Conservation (phyloP, 2,113 vertebrate genomes). For the Toxostoma redivivum region DNA sequence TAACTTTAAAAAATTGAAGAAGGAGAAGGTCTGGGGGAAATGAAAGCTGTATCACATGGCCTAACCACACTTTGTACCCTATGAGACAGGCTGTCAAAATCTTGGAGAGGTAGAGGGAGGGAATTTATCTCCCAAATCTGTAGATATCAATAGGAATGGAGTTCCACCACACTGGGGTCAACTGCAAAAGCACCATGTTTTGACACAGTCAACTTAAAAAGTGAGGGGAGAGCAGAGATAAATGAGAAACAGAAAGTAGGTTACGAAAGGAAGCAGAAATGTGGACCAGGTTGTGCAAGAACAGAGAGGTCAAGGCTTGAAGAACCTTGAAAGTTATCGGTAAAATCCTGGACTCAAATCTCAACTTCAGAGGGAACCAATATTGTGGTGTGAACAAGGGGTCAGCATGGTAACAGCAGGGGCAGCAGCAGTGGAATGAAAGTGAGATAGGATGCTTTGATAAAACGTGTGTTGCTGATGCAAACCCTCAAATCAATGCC, state of each 20-base stretch:
- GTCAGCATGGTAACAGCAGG: background rate
- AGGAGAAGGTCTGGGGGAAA: slow-evolving; percentile 12
- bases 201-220: background rate
- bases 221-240: background rate
- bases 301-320: slow-evolving; percentile 36
- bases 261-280: slow-evolving; percentile 14
- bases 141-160: slow-evolving; percentile 1
- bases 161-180: background rate
- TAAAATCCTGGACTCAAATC: slow-evolving; percentile 10
- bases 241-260: slow-evolving; percentile 44
- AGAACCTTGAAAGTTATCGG: background rate
- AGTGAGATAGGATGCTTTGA: background rate
- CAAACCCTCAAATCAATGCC: background rate
- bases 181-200: background rate
- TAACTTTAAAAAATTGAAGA: slow-evolving; percentile 46
- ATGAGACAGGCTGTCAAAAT: background rate
- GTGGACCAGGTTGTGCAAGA: slow-evolving; percentile 19
- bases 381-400: background rate
- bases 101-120: background rate
- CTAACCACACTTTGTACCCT: background rate
- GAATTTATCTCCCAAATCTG: slow-evolving; percentile 24
- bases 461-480: background rate
- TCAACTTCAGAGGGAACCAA: background rate
- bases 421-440: background rate
- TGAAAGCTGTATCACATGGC: slow-evolving; percentile 26